These are phyloP conservation scores for Platygyra sinensis DNA, from an alignment of 64 coral and sea anemone genomes.

Conservation along the genomic window DNA sequence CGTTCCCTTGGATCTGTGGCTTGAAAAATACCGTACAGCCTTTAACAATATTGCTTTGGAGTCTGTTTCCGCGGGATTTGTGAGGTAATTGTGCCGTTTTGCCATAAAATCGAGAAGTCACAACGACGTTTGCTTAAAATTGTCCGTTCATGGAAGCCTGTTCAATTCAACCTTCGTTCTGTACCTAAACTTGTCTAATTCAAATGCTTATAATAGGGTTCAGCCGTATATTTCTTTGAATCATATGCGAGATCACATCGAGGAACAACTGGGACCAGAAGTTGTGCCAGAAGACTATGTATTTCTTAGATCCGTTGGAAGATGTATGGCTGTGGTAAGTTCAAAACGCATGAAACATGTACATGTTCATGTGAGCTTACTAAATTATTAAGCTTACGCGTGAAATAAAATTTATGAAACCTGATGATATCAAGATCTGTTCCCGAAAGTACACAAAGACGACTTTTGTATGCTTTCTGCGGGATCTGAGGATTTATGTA, in stretches of 20 bases:
- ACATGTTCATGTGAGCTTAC: neutral
- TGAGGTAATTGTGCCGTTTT: slow-evolving; percentile 55
- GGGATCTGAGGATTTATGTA: neutral
- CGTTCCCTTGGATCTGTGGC: slow-evolving; percentile 86
- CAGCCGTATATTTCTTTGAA: slow-evolving; percentile 65
- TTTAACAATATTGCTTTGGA: slow-evolving; percentile 94
- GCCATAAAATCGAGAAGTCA: neutral
- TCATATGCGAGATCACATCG: slow-evolving; percentile 73
- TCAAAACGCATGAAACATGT: neutral
- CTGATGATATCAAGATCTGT: neutral
- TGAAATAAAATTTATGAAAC: too few species aligned
- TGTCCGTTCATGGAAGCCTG: too few species aligned
- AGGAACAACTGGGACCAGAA: slow-evolving; percentile 87
- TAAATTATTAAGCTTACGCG: too few species aligned
- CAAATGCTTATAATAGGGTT: slow-evolving; percentile 51
- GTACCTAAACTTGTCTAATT: neutral
- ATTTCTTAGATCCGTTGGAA: slow-evolving; percentile 85
- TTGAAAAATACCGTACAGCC: slow-evolving; percentile 92
- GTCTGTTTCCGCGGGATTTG: slow-evolving; percentile 93
- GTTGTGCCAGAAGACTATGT: slow-evolving; percentile 91
- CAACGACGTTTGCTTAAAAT: neutral
- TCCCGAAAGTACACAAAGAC: neutral
- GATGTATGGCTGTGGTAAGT: slow-evolving; percentile 95
- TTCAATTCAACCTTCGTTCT: neutral
- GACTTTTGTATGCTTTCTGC: neutral